These are phyloP conservation scores for Hydrozoanthus gracilis DNA, from an alignment of 92 coral and sea anemone genomes.

Conservation along the genomic window DNA sequence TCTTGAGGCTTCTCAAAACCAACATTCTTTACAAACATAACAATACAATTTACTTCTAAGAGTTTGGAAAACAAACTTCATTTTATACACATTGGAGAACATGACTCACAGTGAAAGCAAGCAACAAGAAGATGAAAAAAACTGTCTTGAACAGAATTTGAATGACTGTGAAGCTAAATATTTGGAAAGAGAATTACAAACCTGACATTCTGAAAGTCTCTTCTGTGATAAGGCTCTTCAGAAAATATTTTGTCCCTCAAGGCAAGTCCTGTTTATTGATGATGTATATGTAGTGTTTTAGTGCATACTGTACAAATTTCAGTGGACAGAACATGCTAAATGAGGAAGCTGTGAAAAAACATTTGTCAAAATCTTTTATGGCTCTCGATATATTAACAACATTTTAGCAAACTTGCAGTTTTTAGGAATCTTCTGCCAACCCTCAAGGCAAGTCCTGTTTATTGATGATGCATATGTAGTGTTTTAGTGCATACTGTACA, in stretches of 20 bases:
- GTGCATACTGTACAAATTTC: background rate
- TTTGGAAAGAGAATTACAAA: slow-evolving; percentile 22
- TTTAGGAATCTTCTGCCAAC: too few species aligned
- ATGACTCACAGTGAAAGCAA: background rate
- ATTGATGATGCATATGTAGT: background rate
- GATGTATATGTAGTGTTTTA: background rate
- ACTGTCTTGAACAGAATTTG: background rate
- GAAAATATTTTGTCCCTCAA: slow-evolving; percentile 90
- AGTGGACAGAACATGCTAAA: background rate
- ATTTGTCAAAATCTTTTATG: too few species aligned
- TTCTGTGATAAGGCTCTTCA: slow-evolving; percentile 77
- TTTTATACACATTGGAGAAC: too few species aligned
- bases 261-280: slow-evolving; percentile 70
- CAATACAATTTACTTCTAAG: too few species aligned
- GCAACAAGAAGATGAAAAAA: background rate
- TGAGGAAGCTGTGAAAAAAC: background rate
- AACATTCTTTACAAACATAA: too few species aligned
- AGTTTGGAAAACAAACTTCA: too few species aligned
- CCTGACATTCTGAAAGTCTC: slow-evolving; percentile 85
- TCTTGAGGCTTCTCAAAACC: too few species aligned
- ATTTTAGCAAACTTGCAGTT: too few species aligned
- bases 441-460: slow-evolving; percentile 84
- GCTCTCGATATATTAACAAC: too few species aligned
- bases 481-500: too few species aligned
- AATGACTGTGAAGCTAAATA: too few species aligned